Base-by-base conservation (phyloP, 2,888 invertebrate species). In the Drosophila percnosoma region DNA sequence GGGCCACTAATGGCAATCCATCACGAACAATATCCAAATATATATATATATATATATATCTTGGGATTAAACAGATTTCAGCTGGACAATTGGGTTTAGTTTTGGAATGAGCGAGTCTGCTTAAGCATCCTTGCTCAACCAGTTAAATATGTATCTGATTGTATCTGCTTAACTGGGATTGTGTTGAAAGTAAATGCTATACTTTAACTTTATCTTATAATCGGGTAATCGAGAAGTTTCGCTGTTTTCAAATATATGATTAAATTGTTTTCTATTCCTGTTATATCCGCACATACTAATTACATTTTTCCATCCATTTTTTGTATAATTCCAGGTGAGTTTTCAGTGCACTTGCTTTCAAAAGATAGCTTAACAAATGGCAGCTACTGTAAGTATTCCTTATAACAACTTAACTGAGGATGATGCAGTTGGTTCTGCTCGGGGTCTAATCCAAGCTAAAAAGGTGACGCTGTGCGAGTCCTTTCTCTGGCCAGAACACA, bases 381-480 rank as follows among this genome's bases (percentile, higher is more conserved):
- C 66, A 54, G 61, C 49, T 82, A 88, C 80, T 86, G 85, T 86
- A 86, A 86, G 89, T 86, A 88, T 83, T 70, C 65, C 48, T 61
- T 40, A 42, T 57, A 40, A 31, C n/a, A 64, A 52, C 27, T 27
- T 5, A 59, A 52, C 52, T 63, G 60, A 31, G 15, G 60, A 66
- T 65, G 51, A 45, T 53, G 65, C 67, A 62, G 27, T 61, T 65
- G 57, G 21, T 21, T 42, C 34, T 53, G 54, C 11, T 52, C 34
- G 21, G 54, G 40, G n/a, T 33, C 29, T 34, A 27, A 71, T 21
- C 42, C 55, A n/a, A n/a, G 54, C 40, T 48, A 18, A 36, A 53
- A 45, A 51, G 52, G 51, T 53, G 60, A 64, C 58, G 60, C 40
- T 36, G 0, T 10, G 31, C 31, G 64, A 27, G 36, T 54, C 24